phyloP scores from a whole-genome alignment of 2,113 vertebrate species.

The Speoplatyrhinus poulsoni region DNA sequence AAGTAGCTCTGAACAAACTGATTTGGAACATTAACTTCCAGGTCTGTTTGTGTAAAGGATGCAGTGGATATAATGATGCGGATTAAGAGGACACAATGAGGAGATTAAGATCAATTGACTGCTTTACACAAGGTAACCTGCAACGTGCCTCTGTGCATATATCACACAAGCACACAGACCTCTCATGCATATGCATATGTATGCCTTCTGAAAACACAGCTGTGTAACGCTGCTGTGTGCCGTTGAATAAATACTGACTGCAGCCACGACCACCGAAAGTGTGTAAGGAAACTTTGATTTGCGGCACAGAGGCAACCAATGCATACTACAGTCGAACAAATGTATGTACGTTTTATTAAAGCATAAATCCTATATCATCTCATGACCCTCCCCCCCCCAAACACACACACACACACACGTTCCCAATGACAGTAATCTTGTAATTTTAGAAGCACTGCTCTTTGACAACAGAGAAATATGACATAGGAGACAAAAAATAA shows the following conservation, averaged over 20 bases:
- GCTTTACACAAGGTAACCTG: constrained; percentile 9
- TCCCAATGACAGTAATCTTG: too few species aligned
- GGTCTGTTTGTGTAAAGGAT: constrained; percentile 63
- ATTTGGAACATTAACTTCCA: constrained; percentile 36
- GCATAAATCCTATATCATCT: too few species aligned
- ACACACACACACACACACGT: too few species aligned
- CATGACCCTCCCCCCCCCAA: too few species aligned
- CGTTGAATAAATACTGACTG: too few species aligned
- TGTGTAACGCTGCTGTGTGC: too few species aligned
- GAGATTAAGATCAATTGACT: constrained; percentile 27
- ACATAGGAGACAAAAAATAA: constrained; percentile 26
- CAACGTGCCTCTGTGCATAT: not conserved
- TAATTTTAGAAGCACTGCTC: too few species aligned
- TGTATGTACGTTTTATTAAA: too few species aligned
- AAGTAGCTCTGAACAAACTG: constrained; percentile 59
- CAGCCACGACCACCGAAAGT: too few species aligned
- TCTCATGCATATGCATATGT: not conserved
- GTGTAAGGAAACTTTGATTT: too few species aligned
- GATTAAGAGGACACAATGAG: constrained; percentile 20
- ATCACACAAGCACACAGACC: not conserved
- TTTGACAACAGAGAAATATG: not conserved
- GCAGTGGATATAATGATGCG: constrained; percentile 16
- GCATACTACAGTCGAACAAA: too few species aligned
- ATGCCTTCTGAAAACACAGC: not conserved
- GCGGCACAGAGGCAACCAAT: too few species aligned